These are phyloP conservation scores for Lethrus apterus DNA, from an alignment of 1,140 invertebrate genomes.

Conservation along the genomic window DNA sequence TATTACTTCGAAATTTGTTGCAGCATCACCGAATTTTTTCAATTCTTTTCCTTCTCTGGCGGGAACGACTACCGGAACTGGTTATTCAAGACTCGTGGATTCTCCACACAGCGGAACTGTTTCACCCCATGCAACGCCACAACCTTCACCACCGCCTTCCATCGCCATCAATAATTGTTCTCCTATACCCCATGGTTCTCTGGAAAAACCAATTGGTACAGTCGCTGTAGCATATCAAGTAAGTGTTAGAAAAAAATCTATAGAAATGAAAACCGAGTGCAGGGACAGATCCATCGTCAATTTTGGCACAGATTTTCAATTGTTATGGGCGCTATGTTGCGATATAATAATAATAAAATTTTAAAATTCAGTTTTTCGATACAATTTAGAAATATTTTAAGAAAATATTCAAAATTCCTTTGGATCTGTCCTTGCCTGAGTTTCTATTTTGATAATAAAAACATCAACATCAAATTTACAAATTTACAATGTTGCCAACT, in stretches of 20 bases:
- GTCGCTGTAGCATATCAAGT: constrained; percentile 49
- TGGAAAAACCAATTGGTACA: constrained; percentile 38
- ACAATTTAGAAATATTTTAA: too few relatives aligned
- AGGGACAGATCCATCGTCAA: too few relatives aligned
- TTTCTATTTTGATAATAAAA: too few relatives aligned
- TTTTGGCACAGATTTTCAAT: too few relatives aligned
- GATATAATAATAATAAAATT: too few relatives aligned
- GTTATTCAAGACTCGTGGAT: constrained; percentile 19
- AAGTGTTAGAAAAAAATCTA: constrained; percentile 16
- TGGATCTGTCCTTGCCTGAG: too few relatives aligned
- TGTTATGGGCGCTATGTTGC: too few relatives aligned
- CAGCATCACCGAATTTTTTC: constrained; percentile 34
- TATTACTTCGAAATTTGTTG: constrained; percentile 5
- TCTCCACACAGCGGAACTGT: constrained; percentile 26
- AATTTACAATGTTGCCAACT: too few relatives aligned
- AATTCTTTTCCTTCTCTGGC: constrained; percentile 27
- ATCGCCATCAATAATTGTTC: constrained; percentile 29
- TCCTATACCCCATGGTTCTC: constrained; percentile 27
- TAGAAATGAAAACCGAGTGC: too few relatives aligned
- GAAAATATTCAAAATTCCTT: too few relatives aligned
- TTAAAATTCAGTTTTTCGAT: too few relatives aligned
- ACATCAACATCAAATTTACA: too few relatives aligned
- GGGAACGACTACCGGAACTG: constrained; percentile 19
- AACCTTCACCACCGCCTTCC: constrained; percentile 33
- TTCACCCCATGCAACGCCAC: constrained; percentile 32